phyloP scores from a whole-genome alignment of 2,797 vertebrate genomes.

The Acanthis flammea region DNA sequence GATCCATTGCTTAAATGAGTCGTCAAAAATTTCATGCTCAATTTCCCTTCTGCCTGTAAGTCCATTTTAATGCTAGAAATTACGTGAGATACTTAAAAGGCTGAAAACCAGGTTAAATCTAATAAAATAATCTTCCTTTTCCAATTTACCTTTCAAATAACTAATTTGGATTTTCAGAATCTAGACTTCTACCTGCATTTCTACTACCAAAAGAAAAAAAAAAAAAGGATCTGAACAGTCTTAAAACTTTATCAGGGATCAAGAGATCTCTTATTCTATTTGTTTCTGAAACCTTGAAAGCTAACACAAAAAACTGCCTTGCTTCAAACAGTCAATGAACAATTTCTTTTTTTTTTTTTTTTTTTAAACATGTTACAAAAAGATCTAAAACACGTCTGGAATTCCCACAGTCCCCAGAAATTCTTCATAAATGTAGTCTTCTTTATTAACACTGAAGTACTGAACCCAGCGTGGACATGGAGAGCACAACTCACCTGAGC shows the following conservation, averaged over 20 bases:
- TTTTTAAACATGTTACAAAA: too few relatives aligned
- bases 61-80: not conserved
- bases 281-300: not conserved
- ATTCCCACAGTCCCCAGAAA: not conserved
- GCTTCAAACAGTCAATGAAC: not conserved
- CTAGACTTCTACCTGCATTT: not conserved
- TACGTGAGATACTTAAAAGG: not conserved
- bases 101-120: not conserved
- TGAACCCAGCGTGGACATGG: rapidly evolving
- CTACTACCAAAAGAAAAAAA: not conserved
- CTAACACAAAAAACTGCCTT: not conserved
- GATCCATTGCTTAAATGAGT: not conserved
- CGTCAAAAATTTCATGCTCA: not conserved
- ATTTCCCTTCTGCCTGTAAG: not conserved
- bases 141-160: not conserved
- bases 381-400: not conserved
- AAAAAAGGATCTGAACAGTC: not conserved
- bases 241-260: not conserved
- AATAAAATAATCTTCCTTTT: not conserved
- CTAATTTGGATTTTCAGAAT: not conserved
- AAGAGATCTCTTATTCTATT: not conserved
- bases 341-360: not conserved
- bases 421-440: not conserved
- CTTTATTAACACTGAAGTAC: not conserved
- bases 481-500: not conserved